phyloP scores from a whole-genome alignment of 2,797 vertebrate species.

The Danio albolineatus region DNA sequence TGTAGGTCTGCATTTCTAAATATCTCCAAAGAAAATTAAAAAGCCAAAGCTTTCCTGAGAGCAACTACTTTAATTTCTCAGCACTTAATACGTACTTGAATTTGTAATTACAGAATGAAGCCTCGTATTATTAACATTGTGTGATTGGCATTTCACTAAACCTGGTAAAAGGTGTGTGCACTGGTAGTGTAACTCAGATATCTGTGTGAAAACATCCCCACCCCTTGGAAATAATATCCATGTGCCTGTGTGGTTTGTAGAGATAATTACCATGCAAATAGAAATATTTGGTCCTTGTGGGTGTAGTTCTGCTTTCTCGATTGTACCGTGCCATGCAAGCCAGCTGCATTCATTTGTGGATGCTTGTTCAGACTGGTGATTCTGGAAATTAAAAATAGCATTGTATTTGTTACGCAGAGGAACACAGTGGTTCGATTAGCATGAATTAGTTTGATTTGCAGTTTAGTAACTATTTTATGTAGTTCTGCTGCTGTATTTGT shows the following conservation, averaged over 20 bases:
- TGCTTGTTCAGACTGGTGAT: not conserved
- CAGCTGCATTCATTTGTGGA: slow-evolving; percentile 4
- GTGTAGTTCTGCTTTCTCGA: slow-evolving; percentile 11
- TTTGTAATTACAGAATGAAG: slow-evolving; percentile 13
- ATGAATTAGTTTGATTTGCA: not conserved
- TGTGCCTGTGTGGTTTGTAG: slow-evolving; percentile 16
- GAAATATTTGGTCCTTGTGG: slow-evolving; percentile 17
- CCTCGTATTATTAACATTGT: slow-evolving; percentile 7
- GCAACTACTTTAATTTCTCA: not conserved
- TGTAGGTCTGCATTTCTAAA: not conserved
- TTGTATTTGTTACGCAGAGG: not conserved
- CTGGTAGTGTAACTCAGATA: not conserved
- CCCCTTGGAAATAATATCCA: slow-evolving; percentile 27
- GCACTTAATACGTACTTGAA: slow-evolving; percentile 2
- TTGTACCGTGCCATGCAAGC: not conserved
- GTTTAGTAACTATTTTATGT: not conserved
- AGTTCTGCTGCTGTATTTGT: not conserved
- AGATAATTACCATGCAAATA: slow-evolving; percentile 36
- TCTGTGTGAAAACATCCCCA: slow-evolving; percentile 39
- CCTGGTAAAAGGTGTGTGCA: slow-evolving; percentile 5
- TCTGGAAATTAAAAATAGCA: not conserved
- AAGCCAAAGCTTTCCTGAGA: not conserved
- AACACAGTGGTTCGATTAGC: not conserved
- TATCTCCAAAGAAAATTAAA: not conserved
- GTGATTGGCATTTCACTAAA: slow-evolving; percentile 19